Evolutionary conservation across 2,888 invertebrate species (phyloP), one percentile per base, ranked within the genome.

Genomic region (Psylliodes chrysocephalus): DNA sequence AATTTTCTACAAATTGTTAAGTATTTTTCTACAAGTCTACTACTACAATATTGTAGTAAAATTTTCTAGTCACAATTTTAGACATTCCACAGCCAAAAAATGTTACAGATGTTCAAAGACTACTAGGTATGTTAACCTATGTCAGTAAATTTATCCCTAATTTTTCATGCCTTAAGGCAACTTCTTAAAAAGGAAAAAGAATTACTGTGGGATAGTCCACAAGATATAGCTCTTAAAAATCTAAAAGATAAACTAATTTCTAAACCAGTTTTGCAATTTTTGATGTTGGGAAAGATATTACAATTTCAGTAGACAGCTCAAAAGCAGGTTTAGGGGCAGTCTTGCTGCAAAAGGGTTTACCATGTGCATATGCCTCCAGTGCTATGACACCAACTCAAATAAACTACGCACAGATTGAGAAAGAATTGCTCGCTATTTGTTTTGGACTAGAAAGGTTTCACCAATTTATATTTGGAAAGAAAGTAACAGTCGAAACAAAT

Each of bases 281-380:
- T n/a, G n/a, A n/a, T n/a, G n/a, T n/a, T n/a, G n/a, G n/a, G n/a
- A n/a, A n/a, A n/a, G n/a, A n/a, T n/a, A n/a, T n/a, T n/a, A n/a
- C n/a, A n/a, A n/a, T n/a, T n/a, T n/a, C n/a, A n/a, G n/a, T n/a
- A n/a, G n/a, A n/a, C n/a, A n/a, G n/a, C n/a, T n/a, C n/a, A n/a
- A n/a, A n/a, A n/a, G n/a, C n/a, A n/a, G 76, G 75, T 3, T 17
- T 73, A 18, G 77, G 74, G 14, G 71, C 74, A 15, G 67, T 63
- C 12, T 62, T 75, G 1, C 40, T 75, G n/a, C 75, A 77, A 68
- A 76, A 12, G 59, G 7, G 7, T 5, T 25, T 25, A 25, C 25
- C 25, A 7, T 33, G 30, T 33, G 51, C 30, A 15, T 51, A 60
- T 35, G 65, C 60, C n/a, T 63, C 53, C 2, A 10, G 33, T 4